These are phyloP conservation scores for Tenebrio molitor DNA, from an alignment of 1,140 invertebrate species.

Conservation along the genomic window DNA sequence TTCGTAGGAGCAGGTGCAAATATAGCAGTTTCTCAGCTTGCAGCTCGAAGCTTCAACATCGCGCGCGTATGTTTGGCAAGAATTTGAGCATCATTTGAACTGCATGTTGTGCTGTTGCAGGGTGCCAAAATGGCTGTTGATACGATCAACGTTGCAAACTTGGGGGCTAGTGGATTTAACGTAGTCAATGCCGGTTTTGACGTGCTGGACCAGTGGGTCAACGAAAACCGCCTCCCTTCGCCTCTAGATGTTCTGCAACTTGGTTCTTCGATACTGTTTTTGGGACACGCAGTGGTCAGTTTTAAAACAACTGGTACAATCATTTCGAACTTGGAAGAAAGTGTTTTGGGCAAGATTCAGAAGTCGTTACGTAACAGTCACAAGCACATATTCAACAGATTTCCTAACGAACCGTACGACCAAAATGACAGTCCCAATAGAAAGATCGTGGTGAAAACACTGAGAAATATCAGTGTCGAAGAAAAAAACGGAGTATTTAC, in stretches of 20 bases:
- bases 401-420: slow-evolving; percentile 57
- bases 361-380: slow-evolving; percentile 62
- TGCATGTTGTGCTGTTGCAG: too few species aligned
- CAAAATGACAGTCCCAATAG: slow-evolving; percentile 54
- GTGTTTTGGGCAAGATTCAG: slow-evolving; percentile 62
- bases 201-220: slow-evolving; percentile 54
- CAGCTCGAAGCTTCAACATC: slow-evolving; percentile 54
- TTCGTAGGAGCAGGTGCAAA: slow-evolving; percentile 63
- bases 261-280: slow-evolving; percentile 65
- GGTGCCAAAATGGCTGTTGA: slow-evolving; percentile 55
- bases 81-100: too few species aligned
- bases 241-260: slow-evolving; percentile 63
- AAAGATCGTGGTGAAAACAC: slow-evolving; percentile 41
- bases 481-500: too few species aligned
- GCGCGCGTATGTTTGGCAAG: slow-evolving; percentile 57
- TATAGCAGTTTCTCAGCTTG: slow-evolving; percentile 52
- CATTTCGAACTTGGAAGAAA: slow-evolving; percentile 63
- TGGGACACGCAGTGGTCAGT: slow-evolving; percentile 64
- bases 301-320: slow-evolving; percentile 60
- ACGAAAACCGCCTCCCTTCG: slow-evolving; percentile 55
- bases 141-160: slow-evolving; percentile 58
- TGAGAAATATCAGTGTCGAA: too few species aligned
- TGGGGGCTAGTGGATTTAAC: slow-evolving; percentile 54
- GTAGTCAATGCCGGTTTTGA: slow-evolving; percentile 60
- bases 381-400: slow-evolving; percentile 61